phyloP scores from a whole-genome alignment of 2,797 vertebrate genomes.

The Petrocephalus sullivani region DNA sequence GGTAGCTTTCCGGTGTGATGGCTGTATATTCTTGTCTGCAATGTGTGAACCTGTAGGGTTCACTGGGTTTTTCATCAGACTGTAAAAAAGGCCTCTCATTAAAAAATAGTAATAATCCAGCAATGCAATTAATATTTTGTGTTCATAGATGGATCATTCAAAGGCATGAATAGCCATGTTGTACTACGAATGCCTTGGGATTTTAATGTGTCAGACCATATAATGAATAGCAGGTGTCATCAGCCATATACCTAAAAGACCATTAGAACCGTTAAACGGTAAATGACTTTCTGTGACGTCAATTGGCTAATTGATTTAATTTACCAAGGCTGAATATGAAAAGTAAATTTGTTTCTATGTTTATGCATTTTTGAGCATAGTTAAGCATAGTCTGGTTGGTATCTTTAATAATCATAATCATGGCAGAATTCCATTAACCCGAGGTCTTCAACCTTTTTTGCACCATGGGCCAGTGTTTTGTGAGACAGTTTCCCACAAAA shows the following conservation, averaged over 20 bases:
- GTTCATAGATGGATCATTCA: not conserved
- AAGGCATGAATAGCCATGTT: not conserved
- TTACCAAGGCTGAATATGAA: not conserved
- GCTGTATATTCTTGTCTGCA: not conserved
- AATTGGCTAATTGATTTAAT: not conserved
- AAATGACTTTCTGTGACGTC: constrained; percentile 30
- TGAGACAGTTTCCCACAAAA: no score
- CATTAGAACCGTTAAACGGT: not conserved
- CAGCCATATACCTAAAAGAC: not conserved
- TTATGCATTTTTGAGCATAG: not conserved
- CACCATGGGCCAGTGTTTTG: no score
- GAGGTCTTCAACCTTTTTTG: no score
- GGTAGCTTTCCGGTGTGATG: constrained; percentile 30
- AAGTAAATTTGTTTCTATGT: not conserved
- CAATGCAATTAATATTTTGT: not conserved
- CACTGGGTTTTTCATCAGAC: not conserved
- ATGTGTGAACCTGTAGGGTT: not conserved
- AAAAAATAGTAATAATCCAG: not conserved
- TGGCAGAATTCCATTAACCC: not conserved
- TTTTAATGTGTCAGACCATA: not conserved
- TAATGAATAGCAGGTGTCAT: not conserved
- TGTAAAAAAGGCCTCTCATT: no score
- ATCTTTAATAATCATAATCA: not conserved
- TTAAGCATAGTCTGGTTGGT: not conserved
- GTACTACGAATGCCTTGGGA: not conserved